Evolutionary conservation across 2,888 invertebrate species (phyloP).

Genomic region (Hofmannophila pseudospretella): DNA sequence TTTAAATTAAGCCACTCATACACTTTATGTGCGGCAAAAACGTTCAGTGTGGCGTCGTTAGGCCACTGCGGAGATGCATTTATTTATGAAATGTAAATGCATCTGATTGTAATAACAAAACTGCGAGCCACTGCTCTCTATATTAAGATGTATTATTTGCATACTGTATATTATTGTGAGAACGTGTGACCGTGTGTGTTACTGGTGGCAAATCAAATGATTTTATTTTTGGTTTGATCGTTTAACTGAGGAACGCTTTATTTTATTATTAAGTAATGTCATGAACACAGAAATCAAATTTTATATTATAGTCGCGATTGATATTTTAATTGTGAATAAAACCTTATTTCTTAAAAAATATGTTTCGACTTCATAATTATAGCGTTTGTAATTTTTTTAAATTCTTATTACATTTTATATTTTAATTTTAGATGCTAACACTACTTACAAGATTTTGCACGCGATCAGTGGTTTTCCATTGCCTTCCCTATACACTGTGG

Average conservation of each 20-base stretch:
- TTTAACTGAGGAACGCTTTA: too few relatives aligned
- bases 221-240: background rate
- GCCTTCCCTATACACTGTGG: too few relatives aligned
- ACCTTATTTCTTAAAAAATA: too few relatives aligned
- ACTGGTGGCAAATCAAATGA: conserved; percentile 24
- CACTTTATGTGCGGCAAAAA: conserved; percentile 49
- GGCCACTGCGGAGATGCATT: conserved; percentile 61
- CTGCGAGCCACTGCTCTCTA: conserved; percentile 66
- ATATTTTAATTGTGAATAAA: background rate
- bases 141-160: conserved; percentile 79
- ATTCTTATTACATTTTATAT: too few relatives aligned
- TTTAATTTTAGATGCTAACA: too few relatives aligned
- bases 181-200: conserved; percentile 52
- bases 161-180: conserved; percentile 51
- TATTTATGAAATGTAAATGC: conserved; percentile 79
- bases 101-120: conserved; percentile 78
- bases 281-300: too few relatives aligned
- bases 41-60: conserved; percentile 61
- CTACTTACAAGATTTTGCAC: too few relatives aligned
- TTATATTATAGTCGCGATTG: background rate
- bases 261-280: too few relatives aligned
- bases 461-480: too few relatives aligned
- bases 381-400: too few relatives aligned
- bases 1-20: conserved; percentile 62
- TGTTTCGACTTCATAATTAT: too few relatives aligned